phyloP scores from a whole-genome alignment of 2,888 invertebrate genomes.

The Cataglyphis rosenhaueri region DNA sequence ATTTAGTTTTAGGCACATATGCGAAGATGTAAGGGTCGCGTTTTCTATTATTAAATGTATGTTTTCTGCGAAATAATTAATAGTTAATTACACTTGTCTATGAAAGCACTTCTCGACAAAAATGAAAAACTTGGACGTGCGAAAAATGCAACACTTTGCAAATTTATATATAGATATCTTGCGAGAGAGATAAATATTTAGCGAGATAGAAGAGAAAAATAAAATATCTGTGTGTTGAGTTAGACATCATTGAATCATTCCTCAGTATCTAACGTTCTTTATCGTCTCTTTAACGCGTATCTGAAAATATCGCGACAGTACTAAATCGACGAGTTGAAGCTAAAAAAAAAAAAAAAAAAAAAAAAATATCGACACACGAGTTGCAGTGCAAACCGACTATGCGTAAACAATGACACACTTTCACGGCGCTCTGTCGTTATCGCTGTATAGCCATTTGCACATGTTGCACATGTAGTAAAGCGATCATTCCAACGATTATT shows the following conservation, averaged over 20 bases:
- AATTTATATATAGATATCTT: background rate
- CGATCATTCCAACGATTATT: constrained; percentile 21
- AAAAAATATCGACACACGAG: constrained; percentile 38
- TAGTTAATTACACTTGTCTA: background rate
- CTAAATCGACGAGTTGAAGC: constrained; percentile 39
- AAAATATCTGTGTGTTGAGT: constrained; percentile 7
- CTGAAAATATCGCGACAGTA: constrained; percentile 39
- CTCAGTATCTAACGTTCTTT: constrained; percentile 37
- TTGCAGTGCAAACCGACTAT: constrained; percentile 49
- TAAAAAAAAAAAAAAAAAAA: background rate
- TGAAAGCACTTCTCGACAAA: background rate
- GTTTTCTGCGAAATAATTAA: background rate
- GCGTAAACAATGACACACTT: constrained; percentile 56
- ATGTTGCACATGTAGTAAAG: constrained; percentile 29
- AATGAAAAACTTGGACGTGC: background rate
- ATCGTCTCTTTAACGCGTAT: constrained; percentile 44
- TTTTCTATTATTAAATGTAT: background rate
- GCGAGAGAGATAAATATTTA: background rate
- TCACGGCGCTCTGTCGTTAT: constrained; percentile 44
- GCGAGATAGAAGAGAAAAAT: background rate
- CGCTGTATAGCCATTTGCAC: constrained; percentile 25
- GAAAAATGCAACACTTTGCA: background rate
- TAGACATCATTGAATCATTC: constrained; percentile 21
- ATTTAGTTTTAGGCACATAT: background rate
- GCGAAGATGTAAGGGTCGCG: background rate